Conservation (phyloP, 2,113 vertebrate genomes). For the Pedetes capensis region DNA sequence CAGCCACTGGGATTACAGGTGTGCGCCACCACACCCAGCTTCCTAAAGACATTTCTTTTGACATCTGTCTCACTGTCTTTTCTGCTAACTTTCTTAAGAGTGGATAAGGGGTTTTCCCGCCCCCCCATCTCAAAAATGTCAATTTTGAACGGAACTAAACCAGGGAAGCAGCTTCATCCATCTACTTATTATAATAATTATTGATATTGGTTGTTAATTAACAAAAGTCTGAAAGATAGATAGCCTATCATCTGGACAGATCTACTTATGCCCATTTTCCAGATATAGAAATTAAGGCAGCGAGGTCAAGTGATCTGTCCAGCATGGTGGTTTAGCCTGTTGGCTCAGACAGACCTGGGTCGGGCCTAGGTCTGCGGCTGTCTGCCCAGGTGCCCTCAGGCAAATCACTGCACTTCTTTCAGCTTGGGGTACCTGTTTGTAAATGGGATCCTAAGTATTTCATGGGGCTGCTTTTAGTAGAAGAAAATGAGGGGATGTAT, state of each 20-base stretch:
- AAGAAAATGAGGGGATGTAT: background rate
- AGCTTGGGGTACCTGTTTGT: background rate
- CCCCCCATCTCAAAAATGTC: background rate
- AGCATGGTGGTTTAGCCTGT: background rate
- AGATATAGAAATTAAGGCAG: background rate
- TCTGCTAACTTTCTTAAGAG: slow-evolving; percentile 12
- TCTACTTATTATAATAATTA: background rate
- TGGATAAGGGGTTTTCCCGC: background rate
- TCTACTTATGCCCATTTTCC: background rate
- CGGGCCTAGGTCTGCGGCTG: background rate
- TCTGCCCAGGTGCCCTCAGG: background rate
- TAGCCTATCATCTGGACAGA: background rate
- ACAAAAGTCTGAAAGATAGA: background rate
- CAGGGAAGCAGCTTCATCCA: background rate
- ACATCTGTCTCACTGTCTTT: slow-evolving; percentile 11
- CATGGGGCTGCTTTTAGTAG: background rate
- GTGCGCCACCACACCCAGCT: no score
- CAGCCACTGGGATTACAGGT: no score
- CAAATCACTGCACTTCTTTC: background rate
- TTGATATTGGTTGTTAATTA: background rate
- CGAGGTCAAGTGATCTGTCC: background rate
- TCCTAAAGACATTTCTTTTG: slow-evolving; percentile 36
- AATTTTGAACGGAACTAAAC: slow-evolving; percentile 13
- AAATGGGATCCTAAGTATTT: background rate
- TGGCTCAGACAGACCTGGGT: background rate